phyloP scores from a whole-genome alignment of 23 tunicate genomes.

The Diplosoma virens region DNA sequence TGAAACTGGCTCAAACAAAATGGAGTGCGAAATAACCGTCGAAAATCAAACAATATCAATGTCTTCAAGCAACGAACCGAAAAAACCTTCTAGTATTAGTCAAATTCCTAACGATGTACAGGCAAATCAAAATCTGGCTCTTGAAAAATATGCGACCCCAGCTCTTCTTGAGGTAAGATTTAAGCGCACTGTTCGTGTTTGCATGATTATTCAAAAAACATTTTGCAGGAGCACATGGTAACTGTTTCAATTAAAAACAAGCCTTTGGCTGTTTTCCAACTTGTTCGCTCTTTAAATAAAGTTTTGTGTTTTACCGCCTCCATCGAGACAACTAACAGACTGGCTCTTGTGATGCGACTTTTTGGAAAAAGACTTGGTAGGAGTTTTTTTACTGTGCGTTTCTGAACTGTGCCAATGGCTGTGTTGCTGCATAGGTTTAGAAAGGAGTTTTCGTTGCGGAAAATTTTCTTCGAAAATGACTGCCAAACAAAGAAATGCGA shows the following conservation, averaged over 20 bases:
- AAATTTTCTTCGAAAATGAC: conserved; percentile 63
- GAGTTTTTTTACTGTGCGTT: background rate
- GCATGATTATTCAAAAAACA: too few relatives aligned
- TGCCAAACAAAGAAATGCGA: background rate
- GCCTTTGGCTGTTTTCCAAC: conserved; percentile 35
- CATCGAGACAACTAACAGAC: conserved; percentile 38
- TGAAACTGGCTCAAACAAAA: too few relatives aligned
- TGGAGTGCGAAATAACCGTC: too few relatives aligned
- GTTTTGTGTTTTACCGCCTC: conserved; percentile 66
- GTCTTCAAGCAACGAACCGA: too few relatives aligned
- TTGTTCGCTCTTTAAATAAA: conserved; percentile 14
- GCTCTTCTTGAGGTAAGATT: conserved; percentile 28
- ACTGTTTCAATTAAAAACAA: conserved; percentile 30
- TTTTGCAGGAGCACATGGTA: conserved; percentile 49
- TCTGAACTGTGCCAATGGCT: background rate
- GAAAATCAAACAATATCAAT: too few relatives aligned
- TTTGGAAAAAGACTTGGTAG: conserved; percentile 29
- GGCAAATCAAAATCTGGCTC: background rate
- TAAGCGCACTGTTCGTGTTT: too few relatives aligned
- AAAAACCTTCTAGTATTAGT: background rate
- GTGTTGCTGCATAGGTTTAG: background rate
- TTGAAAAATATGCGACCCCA: conserved; percentile 56
- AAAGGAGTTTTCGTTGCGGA: background rate
- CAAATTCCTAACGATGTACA: background rate
- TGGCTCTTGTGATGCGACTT: conserved; percentile 32